Evolutionary conservation across 2,797 vertebrate genomes (phyloP), one percentile per base, ranked within the genome.

Genomic region (Parauchenoglanis ngamensis): DNA sequence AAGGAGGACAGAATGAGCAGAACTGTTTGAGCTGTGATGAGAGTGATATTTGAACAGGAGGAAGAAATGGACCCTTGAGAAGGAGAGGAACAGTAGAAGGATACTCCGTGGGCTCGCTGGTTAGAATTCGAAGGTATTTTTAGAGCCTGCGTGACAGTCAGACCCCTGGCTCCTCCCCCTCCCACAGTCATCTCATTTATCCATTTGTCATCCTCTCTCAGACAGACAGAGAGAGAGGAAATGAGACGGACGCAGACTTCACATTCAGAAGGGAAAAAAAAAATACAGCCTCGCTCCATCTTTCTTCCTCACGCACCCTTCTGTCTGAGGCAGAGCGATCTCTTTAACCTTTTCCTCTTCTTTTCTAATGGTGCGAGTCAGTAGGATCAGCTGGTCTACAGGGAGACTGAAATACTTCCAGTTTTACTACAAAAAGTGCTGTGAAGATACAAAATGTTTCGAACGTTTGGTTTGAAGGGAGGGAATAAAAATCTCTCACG

Each of bases 341-440:
- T 68, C 67, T 85, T 72, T 89, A 83, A 89, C 87, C 89, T 89
- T 86, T 73, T 49, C 28, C 31, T 61, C 56, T 21, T 87, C 76
- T 56, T 31, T 31, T 23, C 28, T 79, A 79, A 79, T 23, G 28
- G 7, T 54, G 49, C 31, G 25, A 10, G 54, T 73, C 78, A 15
- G 52, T 40, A 54, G 46, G 54, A 76, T 19, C n/a, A 35, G 17
- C 0, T 2, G 76, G 54, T 31, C 5, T n/a, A 28, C 46, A 76
- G 11, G 44, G 12, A 63, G 70, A 35, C 8, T 1, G 8, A 31
- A 57, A 3, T 0, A n/a, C 70, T 25, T 23, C 70, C 35, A 44
- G 3, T 35, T 68, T 68, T 35, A 70, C 13, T 8, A 49, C 5
- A 49, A 25, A 68, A 68, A 28, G 28, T 68, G 65, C 65, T 67